Evolutionary conservation across 2,113 vertebrate genomes (phyloP).

Genomic region (Xyliphius kryptos): DNA sequence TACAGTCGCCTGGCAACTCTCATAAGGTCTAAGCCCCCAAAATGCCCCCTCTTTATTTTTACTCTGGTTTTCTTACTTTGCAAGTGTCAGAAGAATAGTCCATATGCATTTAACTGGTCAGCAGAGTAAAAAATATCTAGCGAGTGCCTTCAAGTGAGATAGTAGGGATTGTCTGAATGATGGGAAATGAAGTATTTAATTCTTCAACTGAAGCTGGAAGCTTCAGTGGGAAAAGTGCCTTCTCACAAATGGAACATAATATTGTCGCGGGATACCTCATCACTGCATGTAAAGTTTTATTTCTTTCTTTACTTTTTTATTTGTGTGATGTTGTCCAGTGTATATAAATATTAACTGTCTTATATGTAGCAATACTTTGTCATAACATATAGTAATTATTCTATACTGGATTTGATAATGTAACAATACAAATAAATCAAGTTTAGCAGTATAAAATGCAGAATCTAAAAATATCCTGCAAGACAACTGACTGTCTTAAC

Average conservation of each 20-base stretch:
- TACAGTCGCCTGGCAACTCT: slow-evolving; percentile 15
- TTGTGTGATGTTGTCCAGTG: not conserved
- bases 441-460: too few species aligned
- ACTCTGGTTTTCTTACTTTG: not conserved
- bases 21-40: slow-evolving; percentile 8
- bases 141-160: not conserved
- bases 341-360: not conserved
- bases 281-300: slow-evolving; percentile 76
- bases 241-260: slow-evolving; percentile 83
- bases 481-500: too few species aligned
- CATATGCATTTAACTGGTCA: not conserved
- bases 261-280: slow-evolving; percentile 90
- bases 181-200: slow-evolving; percentile 54
- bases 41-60: not conserved
- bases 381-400: not conserved
- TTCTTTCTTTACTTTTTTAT: not conserved
- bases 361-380: too few species aligned
- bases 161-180: slow-evolving; percentile 43
- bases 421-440: too few species aligned
- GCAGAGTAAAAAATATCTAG: slow-evolving; percentile 2
- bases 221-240: slow-evolving; percentile 62
- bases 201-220: slow-evolving; percentile 46
- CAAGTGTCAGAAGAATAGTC: not conserved
- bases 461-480: too few species aligned
- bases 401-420: not conserved